Evolutionary conservation across 2,888 invertebrate genomes (phyloP).

Genomic region (Hirtodrosophila alboralis): DNA sequence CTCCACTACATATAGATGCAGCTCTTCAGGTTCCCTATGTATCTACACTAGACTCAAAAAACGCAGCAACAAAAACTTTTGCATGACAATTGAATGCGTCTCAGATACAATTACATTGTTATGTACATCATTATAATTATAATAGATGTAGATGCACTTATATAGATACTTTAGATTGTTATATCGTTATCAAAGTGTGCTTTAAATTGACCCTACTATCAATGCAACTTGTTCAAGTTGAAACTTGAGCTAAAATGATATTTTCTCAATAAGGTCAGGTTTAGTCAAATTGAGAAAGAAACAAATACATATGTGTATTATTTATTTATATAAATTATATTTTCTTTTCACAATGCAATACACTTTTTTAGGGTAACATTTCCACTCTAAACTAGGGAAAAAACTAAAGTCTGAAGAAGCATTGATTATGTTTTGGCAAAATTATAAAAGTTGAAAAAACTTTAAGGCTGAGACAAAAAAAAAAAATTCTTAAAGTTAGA

Average conservation of each 20-base stretch:
- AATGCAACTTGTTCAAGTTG: slow-evolving; percentile 42
- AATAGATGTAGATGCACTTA: background rate
- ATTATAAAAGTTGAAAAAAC: no score
- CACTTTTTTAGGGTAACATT: no score
- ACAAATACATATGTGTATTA: no score
- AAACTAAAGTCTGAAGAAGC: no score
- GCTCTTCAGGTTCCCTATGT: background rate
- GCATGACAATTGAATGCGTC: slow-evolving; percentile 40
- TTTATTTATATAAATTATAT: no score
- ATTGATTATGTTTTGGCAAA: no score
- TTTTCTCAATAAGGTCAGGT: no score
- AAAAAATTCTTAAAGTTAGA: no score
- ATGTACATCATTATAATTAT: background rate
- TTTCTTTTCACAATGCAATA: no score
- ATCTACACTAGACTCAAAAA: slow-evolving; percentile 1
- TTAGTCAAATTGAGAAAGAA: no score
- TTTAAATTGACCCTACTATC: slow-evolving; percentile 19
- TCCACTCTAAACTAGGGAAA: no score
- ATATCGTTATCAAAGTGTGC: slow-evolving; percentile 23
- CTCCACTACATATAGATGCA: slow-evolving; percentile 2
- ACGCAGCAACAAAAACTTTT: slow-evolving; percentile 13
- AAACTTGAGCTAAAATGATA: slow-evolving; percentile 23
- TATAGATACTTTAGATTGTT: slow-evolving; percentile 3
- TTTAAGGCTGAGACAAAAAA: no score
- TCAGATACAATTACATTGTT: slow-evolving; percentile 48